Percentiles rank a stretch among this genome's conserved stretches.
These are phyloP conservation scores for Eptatretus burgeri DNA, from an alignment of 2,113 vertebrate genomes.

Conservation along the genomic window DNA sequence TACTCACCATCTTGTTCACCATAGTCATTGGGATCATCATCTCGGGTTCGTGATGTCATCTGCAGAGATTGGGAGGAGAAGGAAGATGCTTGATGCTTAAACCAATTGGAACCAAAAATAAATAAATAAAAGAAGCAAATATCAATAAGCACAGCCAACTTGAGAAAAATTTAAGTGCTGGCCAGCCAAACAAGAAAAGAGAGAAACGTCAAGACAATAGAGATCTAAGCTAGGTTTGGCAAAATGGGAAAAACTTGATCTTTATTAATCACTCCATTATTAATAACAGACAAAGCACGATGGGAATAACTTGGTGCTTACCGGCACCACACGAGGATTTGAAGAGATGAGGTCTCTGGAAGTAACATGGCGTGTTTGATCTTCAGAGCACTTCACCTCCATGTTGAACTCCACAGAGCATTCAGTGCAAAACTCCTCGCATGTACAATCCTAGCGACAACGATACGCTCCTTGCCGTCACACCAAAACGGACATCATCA, in stretches of 20 bases:
- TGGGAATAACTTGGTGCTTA: slow-evolving; percentile 16
- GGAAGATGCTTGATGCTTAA: neutral
- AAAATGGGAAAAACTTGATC: too few relatives aligned
- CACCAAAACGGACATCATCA: too few relatives aligned
- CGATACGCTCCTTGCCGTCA: too few relatives aligned
- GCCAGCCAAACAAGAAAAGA: too few relatives aligned
- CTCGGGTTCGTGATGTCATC: slow-evolving; percentile 83
- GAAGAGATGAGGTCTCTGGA: slow-evolving; percentile 77
- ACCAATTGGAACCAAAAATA: neutral
- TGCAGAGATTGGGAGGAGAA: slow-evolving; percentile 11
- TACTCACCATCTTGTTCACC: slow-evolving; percentile 66
- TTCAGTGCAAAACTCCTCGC: slow-evolving; percentile 79
- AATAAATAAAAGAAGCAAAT: too few relatives aligned
- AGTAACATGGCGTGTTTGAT: slow-evolving; percentile 78
- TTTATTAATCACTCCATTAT: too few relatives aligned
- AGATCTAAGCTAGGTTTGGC: too few relatives aligned
- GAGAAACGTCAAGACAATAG: too few relatives aligned
- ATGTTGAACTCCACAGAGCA: slow-evolving; percentile 82
- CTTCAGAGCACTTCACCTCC: slow-evolving; percentile 67
- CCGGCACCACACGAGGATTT: slow-evolving; percentile 71
- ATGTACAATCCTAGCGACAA: slow-evolving; percentile 46
- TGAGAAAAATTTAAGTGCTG: too few relatives aligned
- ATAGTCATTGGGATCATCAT: slow-evolving; percentile 81
- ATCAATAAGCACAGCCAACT: too few relatives aligned
- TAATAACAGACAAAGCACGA: too few relatives aligned